These are phyloP conservation scores for Antigone vipio DNA, from an alignment of 2,113 vertebrate species.

Conservation along the genomic window DNA sequence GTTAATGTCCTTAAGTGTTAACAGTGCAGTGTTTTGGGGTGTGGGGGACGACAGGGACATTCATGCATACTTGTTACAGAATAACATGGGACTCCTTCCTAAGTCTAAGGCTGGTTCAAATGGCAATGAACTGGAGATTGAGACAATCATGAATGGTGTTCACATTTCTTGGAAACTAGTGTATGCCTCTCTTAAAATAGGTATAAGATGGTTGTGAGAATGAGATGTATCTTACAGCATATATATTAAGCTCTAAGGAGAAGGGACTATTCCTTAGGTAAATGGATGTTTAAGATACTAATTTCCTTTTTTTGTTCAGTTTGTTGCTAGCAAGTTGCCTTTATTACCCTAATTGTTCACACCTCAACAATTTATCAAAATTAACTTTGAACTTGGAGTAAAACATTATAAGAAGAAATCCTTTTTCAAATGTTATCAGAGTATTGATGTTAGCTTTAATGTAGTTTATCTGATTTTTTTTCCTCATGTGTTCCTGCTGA, in stretches of 20 bases:
- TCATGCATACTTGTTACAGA: background rate
- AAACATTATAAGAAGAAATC: background rate
- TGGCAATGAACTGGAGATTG: background rate
- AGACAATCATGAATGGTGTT: rapidly evolving
- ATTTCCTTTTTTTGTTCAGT: background rate
- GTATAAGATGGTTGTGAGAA: background rate
- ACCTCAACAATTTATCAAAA: background rate
- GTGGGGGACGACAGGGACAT: too few species aligned
- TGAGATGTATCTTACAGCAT: rapidly evolving
- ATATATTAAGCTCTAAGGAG: background rate
- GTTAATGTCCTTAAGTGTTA: background rate
- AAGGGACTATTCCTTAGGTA: background rate
- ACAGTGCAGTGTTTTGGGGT: too few species aligned
- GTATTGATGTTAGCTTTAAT: too few species aligned
- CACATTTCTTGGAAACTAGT: background rate
- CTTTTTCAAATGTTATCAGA: background rate
- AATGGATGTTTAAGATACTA: background rate
- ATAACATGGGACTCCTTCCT: background rate
- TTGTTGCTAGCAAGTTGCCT: background rate
- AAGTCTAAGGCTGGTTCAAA: background rate
- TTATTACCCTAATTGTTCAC: background rate
- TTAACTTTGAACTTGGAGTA: background rate
- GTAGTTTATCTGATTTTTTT: background rate
- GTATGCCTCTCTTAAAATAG: background rate
- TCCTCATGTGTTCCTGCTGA: background rate